These are phyloP conservation scores for Phenacoccus solenopsis DNA, from an alignment of 1,140 invertebrate species.

Conservation along the genomic window DNA sequence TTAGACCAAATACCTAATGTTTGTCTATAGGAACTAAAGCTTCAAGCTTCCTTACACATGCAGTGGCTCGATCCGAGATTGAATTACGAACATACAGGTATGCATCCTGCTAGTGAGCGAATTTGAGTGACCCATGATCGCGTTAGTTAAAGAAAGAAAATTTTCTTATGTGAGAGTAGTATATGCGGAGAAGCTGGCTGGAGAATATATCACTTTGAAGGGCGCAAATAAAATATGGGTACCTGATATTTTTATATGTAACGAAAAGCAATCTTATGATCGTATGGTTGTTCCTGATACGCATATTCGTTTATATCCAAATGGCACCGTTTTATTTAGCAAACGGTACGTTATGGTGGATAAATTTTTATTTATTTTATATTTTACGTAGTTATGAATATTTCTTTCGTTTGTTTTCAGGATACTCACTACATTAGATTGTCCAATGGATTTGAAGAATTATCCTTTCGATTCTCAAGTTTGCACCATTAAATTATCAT, in stretches of 20 bases:
- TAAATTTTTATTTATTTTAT: no score
- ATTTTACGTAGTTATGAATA: no score
- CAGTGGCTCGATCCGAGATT: background rate
- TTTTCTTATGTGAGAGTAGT: no score
- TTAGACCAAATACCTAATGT: no score
- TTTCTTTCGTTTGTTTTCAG: background rate
- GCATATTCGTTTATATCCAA: conserved; percentile 66
- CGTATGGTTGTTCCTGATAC: conserved; percentile 86
- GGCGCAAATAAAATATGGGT: conserved; percentile 58
- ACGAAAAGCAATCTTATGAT: conserved; percentile 68
- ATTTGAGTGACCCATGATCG: no score
- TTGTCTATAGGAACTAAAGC: background rate
- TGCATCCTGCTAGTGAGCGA: no score
- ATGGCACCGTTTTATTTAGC: conserved; percentile 63
- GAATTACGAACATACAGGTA: background rate
- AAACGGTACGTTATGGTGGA: no score
- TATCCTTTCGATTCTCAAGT: background rate
- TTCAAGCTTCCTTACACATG: background rate
- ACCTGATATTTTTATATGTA: conserved; percentile 80
- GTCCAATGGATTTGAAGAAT: background rate
- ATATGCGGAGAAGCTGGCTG: no score
- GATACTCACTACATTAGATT: background rate
- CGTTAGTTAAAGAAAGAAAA: no score
- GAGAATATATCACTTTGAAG: conserved; percentile 42
- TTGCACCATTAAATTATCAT: background rate